Conservation (phyloP, 2,797 vertebrate genomes). For the Chloroceryle inda region DNA sequence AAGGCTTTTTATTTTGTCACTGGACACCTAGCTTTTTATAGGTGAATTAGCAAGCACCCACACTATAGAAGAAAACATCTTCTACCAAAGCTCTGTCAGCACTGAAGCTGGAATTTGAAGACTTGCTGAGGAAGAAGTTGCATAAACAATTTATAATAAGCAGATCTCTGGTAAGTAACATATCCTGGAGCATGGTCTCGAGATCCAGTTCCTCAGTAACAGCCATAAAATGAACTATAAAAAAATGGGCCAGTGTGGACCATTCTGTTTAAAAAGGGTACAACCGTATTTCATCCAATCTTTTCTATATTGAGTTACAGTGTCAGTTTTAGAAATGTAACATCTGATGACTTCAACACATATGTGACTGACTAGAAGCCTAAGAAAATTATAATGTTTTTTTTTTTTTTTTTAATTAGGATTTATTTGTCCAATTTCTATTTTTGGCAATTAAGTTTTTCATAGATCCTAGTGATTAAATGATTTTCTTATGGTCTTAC, state of each 20-base stretch:
- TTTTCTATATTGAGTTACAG: not conserved
- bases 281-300: not conserved
- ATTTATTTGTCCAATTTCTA: not conserved
- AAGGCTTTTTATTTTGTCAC: not conserved
- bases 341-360: not conserved
- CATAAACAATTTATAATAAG: not conserved
- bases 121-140: not conserved
- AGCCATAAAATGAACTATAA: not conserved
- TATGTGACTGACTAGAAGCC: accelerated
- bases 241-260: not conserved
- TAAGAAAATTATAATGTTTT: not conserved
- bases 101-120: not conserved
- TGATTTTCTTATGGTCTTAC: not conserved
- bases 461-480: not conserved
- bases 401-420: not conserved
- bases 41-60: not conserved
- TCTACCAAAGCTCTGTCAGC: not conserved
- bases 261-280: not conserved
- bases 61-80: not conserved
- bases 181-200: not conserved
- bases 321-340: not conserved
- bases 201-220: not conserved
- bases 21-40: not conserved
- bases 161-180: not conserved
- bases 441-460: not conserved